Percentiles rank a stretch among this genome's conserved stretches.
Evolutionary conservation across 1,140 invertebrate species (phyloP).

Genomic region (Mylabris phalerata): DNA sequence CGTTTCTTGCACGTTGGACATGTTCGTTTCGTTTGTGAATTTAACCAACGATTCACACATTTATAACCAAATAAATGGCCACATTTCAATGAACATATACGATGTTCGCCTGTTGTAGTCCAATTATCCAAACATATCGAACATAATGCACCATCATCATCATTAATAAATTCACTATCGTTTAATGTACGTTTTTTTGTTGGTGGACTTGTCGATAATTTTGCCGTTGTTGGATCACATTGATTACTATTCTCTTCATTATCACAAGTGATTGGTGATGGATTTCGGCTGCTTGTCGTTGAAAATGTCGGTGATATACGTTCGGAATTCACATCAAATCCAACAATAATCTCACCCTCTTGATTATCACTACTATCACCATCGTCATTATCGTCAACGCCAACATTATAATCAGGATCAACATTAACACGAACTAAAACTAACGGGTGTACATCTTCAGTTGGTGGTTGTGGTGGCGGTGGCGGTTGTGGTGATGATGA

Average conservation of each 20-base stretch:
- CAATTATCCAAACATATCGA: slow-evolving; percentile 83
- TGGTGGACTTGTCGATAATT: not conserved
- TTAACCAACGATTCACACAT: slow-evolving; percentile 79
- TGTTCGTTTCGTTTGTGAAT: slow-evolving; percentile 40
- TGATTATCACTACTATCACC: not conserved
- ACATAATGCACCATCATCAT: slow-evolving; percentile 63
- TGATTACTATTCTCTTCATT: slow-evolving; percentile 2
- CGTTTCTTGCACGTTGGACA: slow-evolving; percentile 87
- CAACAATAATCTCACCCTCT: not conserved
- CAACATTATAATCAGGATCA: not conserved
- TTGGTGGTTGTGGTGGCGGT: not conserved
- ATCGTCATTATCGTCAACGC: not conserved
- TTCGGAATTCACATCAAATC: not conserved
- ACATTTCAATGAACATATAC: slow-evolving; percentile 75
- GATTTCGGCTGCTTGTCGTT: not conserved
- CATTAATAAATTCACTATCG: slow-evolving; percentile 7
- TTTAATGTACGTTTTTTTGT: slow-evolving; percentile 1
- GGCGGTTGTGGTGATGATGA: too few relatives aligned
- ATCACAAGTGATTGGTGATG: not conserved
- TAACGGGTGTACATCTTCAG: not conserved
- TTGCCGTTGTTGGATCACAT: not conserved
- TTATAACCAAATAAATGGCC: slow-evolving; percentile 83
- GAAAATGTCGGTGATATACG: slow-evolving; percentile 2
- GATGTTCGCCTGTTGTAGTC: slow-evolving; percentile 78
- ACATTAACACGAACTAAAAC: not conserved